Evolutionary conservation across 1,140 invertebrate species (phyloP).

Genomic region (Trypoxylus dichotomus): DNA sequence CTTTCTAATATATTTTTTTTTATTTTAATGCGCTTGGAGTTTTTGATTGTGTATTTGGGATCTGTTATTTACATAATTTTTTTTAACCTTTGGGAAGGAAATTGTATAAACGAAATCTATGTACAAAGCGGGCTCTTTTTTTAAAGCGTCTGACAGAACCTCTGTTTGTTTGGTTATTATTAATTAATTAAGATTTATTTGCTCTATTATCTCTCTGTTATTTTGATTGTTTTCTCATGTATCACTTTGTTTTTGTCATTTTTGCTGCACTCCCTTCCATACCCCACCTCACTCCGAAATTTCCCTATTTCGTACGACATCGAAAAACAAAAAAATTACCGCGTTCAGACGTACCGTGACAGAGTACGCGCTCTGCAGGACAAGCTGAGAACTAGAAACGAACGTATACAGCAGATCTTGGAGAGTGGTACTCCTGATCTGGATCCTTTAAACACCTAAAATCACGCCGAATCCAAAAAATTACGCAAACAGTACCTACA

Average conservation of each 20-base stretch:
- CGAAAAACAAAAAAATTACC: background rate
- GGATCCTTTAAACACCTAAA: constrained; percentile 66
- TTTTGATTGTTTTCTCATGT: constrained; percentile 43
- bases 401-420: constrained; percentile 83
- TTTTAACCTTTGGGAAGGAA: no score
- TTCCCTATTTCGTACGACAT: background rate
- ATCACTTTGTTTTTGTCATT: constrained; percentile 60
- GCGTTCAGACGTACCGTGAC: constrained; percentile 75
- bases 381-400: constrained; percentile 83
- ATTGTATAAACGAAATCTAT: no score
- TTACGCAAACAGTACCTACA: constrained; percentile 34
- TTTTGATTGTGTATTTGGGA: background rate
- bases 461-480: constrained; percentile 22
- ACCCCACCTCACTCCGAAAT: constrained; percentile 46
- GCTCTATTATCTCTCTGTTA: constrained; percentile 2
- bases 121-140: no score
- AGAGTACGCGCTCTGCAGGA: constrained; percentile 81
- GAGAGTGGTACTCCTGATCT: constrained; percentile 82
- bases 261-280: constrained; percentile 61
- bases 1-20: background rate
- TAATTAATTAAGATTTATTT: background rate
- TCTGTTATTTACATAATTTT: background rate
- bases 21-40: background rate
- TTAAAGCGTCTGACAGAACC: no score
- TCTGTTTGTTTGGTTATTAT: no score